Conservation (phyloP, 92 coral and sea anemone genomes). For the Zoanthus solanderi region DNA sequence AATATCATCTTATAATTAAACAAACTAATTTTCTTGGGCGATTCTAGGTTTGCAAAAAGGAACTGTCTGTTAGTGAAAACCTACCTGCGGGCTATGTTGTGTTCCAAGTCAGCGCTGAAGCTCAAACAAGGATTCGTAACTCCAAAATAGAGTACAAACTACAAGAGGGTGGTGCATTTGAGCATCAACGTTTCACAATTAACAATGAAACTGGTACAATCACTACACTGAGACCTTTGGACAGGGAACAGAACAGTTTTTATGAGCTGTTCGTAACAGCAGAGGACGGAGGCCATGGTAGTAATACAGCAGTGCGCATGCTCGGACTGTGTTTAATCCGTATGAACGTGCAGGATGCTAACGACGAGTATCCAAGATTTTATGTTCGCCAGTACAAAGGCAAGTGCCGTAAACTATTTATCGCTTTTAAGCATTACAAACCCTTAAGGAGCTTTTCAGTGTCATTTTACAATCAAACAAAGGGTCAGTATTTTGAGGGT, state of each 20-base stretch:
- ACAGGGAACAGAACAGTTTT: conserved; percentile 66
- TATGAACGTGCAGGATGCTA: conserved; percentile 69
- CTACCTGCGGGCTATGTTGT: conserved; percentile 73
- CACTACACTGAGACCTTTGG: conserved; percentile 60
- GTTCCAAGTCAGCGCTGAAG: conserved; percentile 74
- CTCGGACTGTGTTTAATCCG: conserved; percentile 70
- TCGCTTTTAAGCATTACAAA: too few species aligned
- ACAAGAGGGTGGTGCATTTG: conserved; percentile 45
- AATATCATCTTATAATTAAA: neutral
- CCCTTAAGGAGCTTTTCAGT: too few species aligned
- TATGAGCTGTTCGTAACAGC: conserved; percentile 72
- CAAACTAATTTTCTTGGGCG: neutral
- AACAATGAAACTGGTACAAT: conserved; percentile 85
- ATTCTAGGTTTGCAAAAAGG: conserved; percentile 50
- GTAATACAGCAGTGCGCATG: conserved; percentile 45
- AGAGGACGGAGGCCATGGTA: conserved; percentile 84
- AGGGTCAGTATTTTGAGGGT: too few species aligned
- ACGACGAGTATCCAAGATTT: conserved; percentile 86
- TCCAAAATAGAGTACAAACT: conserved; percentile 83
- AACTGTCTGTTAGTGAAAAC: conserved; percentile 71
- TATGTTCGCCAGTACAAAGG: conserved; percentile 63
- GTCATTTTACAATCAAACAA: too few species aligned
- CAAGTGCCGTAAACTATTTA: neutral
- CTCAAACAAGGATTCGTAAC: conserved; percentile 65
- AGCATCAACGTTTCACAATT: conserved; percentile 60